These are phyloP conservation scores for Deroplatys truncata DNA, from an alignment of 2,888 invertebrate genomes.

Conservation along the genomic window DNA sequence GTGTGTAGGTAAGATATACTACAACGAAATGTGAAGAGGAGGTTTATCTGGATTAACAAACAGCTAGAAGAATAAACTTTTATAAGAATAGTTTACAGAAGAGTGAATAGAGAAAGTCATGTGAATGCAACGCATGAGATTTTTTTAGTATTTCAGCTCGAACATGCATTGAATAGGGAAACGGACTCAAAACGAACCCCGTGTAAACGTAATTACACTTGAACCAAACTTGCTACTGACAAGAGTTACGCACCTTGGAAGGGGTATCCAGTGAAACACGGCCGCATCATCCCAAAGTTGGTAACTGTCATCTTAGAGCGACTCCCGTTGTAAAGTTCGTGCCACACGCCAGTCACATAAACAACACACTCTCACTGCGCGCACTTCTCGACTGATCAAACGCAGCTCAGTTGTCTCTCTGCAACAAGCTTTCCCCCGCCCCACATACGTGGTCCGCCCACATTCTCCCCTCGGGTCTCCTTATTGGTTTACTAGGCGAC, in stretches of 20 bases:
- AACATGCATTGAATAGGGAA: background rate
- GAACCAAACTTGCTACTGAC: background rate
- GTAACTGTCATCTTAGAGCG: constrained; percentile 48
- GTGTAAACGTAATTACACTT: background rate
- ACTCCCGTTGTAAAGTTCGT: background rate
- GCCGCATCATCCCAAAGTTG: constrained; percentile 50
- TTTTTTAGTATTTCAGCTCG: too few relatives aligned
- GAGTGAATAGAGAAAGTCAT: too few relatives aligned
- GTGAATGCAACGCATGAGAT: too few relatives aligned
- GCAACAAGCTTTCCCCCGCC: background rate
- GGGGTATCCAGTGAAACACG: constrained; percentile 50
- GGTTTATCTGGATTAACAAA: too few relatives aligned
- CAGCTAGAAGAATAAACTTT: too few relatives aligned
- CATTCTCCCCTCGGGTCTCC: background rate
- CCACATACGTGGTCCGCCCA: background rate
- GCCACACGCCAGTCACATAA: background rate
- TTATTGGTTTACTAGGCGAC: background rate
- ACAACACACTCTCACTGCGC: background rate
- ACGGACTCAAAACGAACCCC: background rate
- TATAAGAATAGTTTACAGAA: too few relatives aligned
- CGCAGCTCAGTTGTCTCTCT: background rate
- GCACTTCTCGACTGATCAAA: background rate
- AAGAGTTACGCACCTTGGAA: constrained; percentile 46
- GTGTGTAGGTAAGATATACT: too few relatives aligned
- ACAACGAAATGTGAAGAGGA: too few relatives aligned